Evolutionary conservation across 2,888 invertebrate genomes (phyloP), one percentile per base, ranked within the genome.

Genomic region (Caenorhabditis sp.): DNA sequence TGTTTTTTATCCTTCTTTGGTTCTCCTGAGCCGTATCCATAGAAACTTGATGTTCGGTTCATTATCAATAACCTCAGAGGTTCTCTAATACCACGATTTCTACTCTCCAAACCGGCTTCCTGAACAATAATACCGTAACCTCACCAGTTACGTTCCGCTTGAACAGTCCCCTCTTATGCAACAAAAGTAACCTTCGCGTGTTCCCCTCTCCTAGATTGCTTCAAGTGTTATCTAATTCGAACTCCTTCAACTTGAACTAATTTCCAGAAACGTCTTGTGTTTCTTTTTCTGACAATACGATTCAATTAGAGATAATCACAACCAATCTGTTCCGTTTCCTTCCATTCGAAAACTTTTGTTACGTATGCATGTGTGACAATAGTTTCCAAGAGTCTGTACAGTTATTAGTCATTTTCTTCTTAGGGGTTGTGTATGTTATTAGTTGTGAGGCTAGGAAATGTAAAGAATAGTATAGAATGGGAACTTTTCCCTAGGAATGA

Each of bases 261-360:
- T 26, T 24, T 54, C 54, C 54, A 54, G 54, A 54, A 24, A 5
- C 5, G n/a, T 16, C 14, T 44, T 14, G 4, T 35, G 31, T n/a
- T 14, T 8, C 47, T n/a, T 47, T 47, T 47, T 47, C 19, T 49
- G 4, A 2, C n/a, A 3, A 2, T 24, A 26, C 6, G 54, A 54
- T 26, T 54, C 54, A 54, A 54, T 54, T 54, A 47, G 6, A 26
- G 54, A 26, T 54, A 54, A 54, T 54, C 12, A 54, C 54, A 54
- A 26, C 54, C 22, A 54, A 26, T 54, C 14, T 54, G 26, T 54
- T 54, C 19, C 26, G 54, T 26, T 54, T 8, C 19, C 14, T 54
- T 54, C 19, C 26, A 26, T 26, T 54, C 4, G n/a, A 14, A n/a
- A 7, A 5, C 47, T 5, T 38, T 49, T 49, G 19, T 49, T 49